Conservation (phyloP, 2,113 vertebrate genomes). For the Sapayoa aenigma region DNA sequence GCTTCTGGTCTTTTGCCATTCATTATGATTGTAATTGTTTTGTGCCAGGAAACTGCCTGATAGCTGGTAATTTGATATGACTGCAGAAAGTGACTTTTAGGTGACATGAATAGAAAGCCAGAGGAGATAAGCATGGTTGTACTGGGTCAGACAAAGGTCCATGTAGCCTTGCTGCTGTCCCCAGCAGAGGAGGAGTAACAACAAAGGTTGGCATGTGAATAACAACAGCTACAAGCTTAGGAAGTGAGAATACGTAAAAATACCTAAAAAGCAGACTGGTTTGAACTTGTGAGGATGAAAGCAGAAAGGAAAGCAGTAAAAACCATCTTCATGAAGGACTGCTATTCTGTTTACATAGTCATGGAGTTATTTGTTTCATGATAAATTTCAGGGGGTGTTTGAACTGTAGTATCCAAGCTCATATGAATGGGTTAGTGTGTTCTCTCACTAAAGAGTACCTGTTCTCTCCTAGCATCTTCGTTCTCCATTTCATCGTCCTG, state of each 20-base stretch:
- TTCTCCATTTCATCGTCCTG: neutral
- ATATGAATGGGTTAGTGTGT: neutral
- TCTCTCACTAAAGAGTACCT: neutral
- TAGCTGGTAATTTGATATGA: neutral
- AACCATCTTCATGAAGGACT: neutral
- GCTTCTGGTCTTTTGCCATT: neutral
- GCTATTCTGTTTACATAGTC: neutral
- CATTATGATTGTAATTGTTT: neutral
- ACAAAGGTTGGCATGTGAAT: neutral
- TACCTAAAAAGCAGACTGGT: neutral
- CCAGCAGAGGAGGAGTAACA: neutral
- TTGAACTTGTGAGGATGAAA: neutral
- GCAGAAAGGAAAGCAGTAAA: neutral
- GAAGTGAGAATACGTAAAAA: neutral
- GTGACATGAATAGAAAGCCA: neutral
- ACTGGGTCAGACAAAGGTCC: neutral
- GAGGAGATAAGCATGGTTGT: neutral
- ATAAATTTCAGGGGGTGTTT: neutral
- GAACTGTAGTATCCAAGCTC: neutral
- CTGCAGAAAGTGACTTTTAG: neutral
- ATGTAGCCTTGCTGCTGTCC: neutral
- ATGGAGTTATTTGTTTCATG: neutral
- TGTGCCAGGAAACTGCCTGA: neutral
- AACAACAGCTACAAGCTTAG: neutral
- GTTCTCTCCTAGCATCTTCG: neutral